Conservation (phyloP, 2,888 invertebrate genomes). For the Drosophila infuscata region DNA sequence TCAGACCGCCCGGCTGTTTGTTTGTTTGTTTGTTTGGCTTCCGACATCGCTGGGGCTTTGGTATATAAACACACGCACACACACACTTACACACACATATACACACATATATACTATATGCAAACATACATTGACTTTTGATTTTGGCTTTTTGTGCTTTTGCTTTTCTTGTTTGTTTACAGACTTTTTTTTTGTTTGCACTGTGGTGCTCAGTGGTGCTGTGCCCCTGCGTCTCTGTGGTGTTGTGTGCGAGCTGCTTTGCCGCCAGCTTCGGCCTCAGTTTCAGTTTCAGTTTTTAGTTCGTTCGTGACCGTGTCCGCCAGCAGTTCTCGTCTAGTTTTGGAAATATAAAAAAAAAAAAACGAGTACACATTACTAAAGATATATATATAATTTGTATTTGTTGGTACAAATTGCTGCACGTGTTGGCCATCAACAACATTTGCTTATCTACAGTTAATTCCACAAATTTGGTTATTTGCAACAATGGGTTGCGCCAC, state of each 20-base stretch:
- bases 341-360: conserved; percentile 23
- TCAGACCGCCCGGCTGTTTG: conserved; percentile 56
- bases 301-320: conserved; percentile 80
- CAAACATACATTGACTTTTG: conserved; percentile 47
- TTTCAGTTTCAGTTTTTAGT: conserved; percentile 65
- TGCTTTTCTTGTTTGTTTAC: conserved; percentile 65
- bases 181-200: conserved; percentile 59
- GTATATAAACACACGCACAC: conserved; percentile 22
- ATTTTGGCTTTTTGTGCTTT: conserved; percentile 57
- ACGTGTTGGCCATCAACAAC: conserved; percentile 50
- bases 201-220: conserved; percentile 30
- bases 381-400: conserved; percentile 11
- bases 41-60: conserved; percentile 51
- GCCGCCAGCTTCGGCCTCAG: conserved; percentile 41
- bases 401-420: conserved; percentile 51
- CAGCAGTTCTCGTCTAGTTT: conserved; percentile 35
- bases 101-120: background rate
- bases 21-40: conserved; percentile 70
- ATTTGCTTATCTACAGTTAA: conserved; percentile 22
- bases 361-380: conserved; percentile 7
- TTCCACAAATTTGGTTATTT: conserved; percentile 14
- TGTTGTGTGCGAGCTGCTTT: conserved; percentile 15
- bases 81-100: conserved; percentile 1
- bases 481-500: conserved; percentile 80
- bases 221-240: conserved; percentile 8